phyloP scores from a whole-genome alignment of 2,888 invertebrate genomes.

The Dryobotodes eremita region DNA sequence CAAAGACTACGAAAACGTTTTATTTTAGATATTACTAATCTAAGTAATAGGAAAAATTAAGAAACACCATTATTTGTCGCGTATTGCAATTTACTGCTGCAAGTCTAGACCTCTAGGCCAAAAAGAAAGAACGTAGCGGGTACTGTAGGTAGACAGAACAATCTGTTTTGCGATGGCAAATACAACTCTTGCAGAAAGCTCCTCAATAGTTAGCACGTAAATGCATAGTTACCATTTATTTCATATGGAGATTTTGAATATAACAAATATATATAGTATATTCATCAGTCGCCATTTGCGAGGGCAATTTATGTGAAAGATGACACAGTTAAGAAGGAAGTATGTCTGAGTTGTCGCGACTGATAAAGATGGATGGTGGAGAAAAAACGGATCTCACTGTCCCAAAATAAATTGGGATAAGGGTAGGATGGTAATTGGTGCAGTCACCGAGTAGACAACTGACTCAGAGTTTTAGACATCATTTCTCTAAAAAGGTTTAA shows the following conservation, averaged over 20 bases:
- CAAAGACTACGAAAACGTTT: too few relatives aligned
- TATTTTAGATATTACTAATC: too few relatives aligned
- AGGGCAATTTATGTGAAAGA: slow-evolving; percentile 54
- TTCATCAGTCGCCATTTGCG: slow-evolving; percentile 11
- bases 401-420: slow-evolving; percentile 47
- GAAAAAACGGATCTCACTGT: slow-evolving; percentile 26
- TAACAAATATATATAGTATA: slow-evolving; percentile 10
- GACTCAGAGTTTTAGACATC: too few relatives aligned
- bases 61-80: not conserved
- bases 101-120: too few relatives aligned
- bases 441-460: slow-evolving; percentile 5
- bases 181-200: not conserved
- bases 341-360: slow-evolving; percentile 30
- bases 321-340: slow-evolving; percentile 53
- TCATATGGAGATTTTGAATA: slow-evolving; percentile 13
- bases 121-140: not conserved
- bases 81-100: not conserved
- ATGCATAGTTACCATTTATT: not conserved
- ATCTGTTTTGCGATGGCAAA: not conserved
- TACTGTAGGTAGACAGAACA: not conserved
- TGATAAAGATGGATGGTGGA: slow-evolving; percentile 53
- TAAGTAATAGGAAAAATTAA: not conserved
- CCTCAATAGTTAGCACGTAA: not conserved
- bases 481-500: not conserved
- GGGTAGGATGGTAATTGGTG: slow-evolving; percentile 27